Percentiles rank a stretch among this genome's conserved stretches.
Conservation (phyloP, 30 jellyfish, hydroid and myxozoan genomes). For the Sanderia malayensis region DNA sequence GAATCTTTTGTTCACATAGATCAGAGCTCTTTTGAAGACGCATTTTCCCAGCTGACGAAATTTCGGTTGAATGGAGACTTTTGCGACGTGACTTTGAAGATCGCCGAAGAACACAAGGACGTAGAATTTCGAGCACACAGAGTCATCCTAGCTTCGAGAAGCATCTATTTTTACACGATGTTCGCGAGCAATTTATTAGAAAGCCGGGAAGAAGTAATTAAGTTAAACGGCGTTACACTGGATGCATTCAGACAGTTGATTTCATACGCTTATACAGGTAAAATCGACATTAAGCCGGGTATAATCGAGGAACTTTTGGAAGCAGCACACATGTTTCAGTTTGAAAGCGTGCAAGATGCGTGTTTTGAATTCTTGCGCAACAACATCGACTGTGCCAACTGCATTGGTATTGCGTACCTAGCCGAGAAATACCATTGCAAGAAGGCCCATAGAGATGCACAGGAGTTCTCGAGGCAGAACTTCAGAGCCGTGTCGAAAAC, state of each 20-base stretch:
- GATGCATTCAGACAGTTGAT: constrained; percentile 50
- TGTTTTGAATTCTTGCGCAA: constrained; percentile 71
- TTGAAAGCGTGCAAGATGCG: constrained; percentile 69
- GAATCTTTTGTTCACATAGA: constrained; percentile 31
- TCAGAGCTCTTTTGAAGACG: constrained; percentile 42
- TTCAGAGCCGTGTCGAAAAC: constrained; percentile 64
- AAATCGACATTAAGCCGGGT: constrained; percentile 31
- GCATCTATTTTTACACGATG: constrained; percentile 78
- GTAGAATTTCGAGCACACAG: constrained; percentile 64
- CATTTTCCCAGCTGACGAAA: constrained; percentile 43
- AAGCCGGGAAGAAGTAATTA: constrained; percentile 40
- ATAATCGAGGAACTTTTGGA: constrained; percentile 53
- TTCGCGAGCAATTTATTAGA: constrained; percentile 75
- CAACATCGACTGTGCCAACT: constrained; percentile 61
- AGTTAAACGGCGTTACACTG: constrained; percentile 53
- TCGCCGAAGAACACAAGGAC: constrained; percentile 45
- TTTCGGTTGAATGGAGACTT: constrained; percentile 57
- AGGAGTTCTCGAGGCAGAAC: constrained; percentile 59
- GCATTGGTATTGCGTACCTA: constrained; percentile 65
- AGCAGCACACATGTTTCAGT: constrained; percentile 87
- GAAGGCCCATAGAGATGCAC: constrained; percentile 58
- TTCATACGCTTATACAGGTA: constrained; percentile 66
- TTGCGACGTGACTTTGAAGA: constrained; percentile 74
- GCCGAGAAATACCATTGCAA: constrained; percentile 75
- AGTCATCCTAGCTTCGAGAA: constrained; percentile 67